Evolutionary conservation across 92 coral and sea anemone species (phyloP), one percentile per base, ranked within the genome.

Genomic region (Paramuricea clavata): DNA sequence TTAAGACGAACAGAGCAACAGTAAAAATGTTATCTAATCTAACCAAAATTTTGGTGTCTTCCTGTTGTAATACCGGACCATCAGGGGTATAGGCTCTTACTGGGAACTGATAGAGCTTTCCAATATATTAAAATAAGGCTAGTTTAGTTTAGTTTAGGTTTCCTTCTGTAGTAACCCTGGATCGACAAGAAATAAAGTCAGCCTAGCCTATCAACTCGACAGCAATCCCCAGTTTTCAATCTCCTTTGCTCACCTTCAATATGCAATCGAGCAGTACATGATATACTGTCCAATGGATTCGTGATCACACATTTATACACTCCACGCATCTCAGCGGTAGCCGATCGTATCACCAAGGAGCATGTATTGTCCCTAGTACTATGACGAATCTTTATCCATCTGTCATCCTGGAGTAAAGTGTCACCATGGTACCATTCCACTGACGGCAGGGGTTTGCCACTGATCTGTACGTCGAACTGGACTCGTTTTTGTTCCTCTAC

Each of bases 391-490:
- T 76, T 76, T 28, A 49, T 31, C 64, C 65, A 76, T 26, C 81
- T 21, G 27, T 76, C 81, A 27, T 76, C 81, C 76, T 82, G 89
- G 47, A 95, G 60, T 32, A 71, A 74, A 21, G 83, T 56, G 21
- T 91, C 95, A 87, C 92, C 94, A 75, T 91, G 94, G 39, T 91
- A 85, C 98, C 98, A 95, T 65, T 92, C 83, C 31, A 95, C 81
- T 31, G 90, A 76, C 44, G 98, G 98, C 52, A 87, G 89, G 30
- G 98, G 98, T 47, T 69, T 91, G 10, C 98, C 98, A 31, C 84
- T 91, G 34, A 95, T 91, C 65, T 95, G 98, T 23, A 95, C 98
- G 70, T 95, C 98, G 11, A 96, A 91, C 87, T 93, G 92, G 25
- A 91, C 89, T 36, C 86, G 90, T 35, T 70, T 76, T 11, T 95